A percentile compares a stretch with the other conserved stretches of the same genome.
These are phyloP conservation scores for Pseudobourletiella spinata DNA, from an alignment of 1,140 invertebrate species.

Conservation along the genomic window DNA sequence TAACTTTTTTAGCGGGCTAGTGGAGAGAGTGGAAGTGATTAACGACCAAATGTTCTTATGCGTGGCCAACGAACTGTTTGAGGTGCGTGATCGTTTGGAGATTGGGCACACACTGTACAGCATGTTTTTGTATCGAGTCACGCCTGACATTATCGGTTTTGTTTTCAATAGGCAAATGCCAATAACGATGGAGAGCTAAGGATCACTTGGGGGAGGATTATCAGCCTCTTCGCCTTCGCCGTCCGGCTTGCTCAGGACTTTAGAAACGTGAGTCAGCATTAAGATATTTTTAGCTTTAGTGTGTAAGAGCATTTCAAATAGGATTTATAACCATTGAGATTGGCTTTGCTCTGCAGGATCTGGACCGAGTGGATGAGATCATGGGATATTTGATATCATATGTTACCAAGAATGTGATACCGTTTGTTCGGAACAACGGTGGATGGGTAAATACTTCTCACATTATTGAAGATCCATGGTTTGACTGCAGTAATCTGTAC, in stretches of 20 bases:
- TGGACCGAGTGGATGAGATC: conserved; percentile 38
- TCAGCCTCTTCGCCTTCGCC: conserved; percentile 54
- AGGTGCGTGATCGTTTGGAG: conserved; percentile 44
- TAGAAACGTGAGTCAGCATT: conserved; percentile 39
- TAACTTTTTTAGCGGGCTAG: conserved; percentile 52
- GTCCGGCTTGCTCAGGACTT: conserved; percentile 48
- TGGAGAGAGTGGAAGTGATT: conserved; percentile 49
- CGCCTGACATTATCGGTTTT: too few species aligned
- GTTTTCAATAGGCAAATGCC: conserved; percentile 26
- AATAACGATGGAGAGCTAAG: conserved; percentile 27
- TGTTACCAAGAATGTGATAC: conserved; percentile 42
- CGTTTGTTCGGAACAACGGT: conserved; percentile 43
- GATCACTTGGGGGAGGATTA: conserved; percentile 53
- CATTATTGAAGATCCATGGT: too few species aligned
- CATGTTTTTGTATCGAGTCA: background rate
- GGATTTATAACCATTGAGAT: background rate
- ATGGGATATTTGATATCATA: conserved; percentile 43
- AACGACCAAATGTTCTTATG: conserved; percentile 49
- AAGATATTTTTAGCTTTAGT: background rate
- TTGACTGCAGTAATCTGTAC: background rate
- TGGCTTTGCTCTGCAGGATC: conserved; percentile 14
- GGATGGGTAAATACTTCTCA: conserved; percentile 46
- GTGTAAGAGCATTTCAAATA: background rate
- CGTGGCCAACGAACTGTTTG: conserved; percentile 52
- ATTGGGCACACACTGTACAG: too few species aligned